A percentile compares a stretch with the other conserved stretches of the same genome.
Evolutionary conservation across 2,797 vertebrate species (phyloP).

Genomic region (Holocentrus rufus): DNA sequence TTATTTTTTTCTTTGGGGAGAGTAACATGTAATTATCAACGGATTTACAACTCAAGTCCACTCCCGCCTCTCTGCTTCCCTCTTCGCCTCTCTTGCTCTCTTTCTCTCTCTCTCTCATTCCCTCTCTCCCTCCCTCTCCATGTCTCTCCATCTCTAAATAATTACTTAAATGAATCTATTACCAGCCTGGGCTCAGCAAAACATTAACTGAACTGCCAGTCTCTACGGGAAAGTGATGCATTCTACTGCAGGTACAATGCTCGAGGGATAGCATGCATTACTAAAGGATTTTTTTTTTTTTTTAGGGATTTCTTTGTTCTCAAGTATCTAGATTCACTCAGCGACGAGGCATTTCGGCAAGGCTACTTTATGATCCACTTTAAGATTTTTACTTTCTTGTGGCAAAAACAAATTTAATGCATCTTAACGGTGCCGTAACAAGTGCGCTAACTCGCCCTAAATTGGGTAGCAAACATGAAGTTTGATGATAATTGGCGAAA

Average conservation of each 20-base stretch:
- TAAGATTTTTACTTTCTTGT: neutral
- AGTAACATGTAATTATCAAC: conserved; percentile 51
- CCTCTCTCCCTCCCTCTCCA: conserved; percentile 10
- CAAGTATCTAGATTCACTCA: conserved; percentile 9
- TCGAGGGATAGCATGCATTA: neutral
- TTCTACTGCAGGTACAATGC: conserved; percentile 51
- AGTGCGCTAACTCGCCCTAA: conserved; percentile 27
- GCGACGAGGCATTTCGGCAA: conserved; percentile 11
- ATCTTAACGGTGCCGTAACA: conserved; percentile 17
- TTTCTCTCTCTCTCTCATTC: neutral
- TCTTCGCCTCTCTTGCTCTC: conserved; percentile 21
- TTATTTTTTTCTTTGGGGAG: no score
- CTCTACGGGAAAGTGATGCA: conserved; percentile 53
- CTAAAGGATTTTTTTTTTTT: neutral
- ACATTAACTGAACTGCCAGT: conserved; percentile 62
- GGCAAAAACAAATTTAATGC: conserved; percentile 16
- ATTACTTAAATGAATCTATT: conserved; percentile 76
- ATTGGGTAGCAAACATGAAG: conserved; percentile 21
- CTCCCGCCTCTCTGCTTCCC: conserved; percentile 27
- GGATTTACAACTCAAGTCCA: conserved; percentile 31
- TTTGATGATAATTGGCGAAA: conserved; percentile 49
- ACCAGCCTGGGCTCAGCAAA: conserved; percentile 40
- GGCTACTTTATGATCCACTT: conserved; percentile 14
- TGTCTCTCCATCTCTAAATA: conserved; percentile 64
- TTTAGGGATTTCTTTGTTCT: conserved; percentile 4